Base-by-base conservation (phyloP, 1,140 invertebrate species). In the Cheumatopsyche charites region DNA sequence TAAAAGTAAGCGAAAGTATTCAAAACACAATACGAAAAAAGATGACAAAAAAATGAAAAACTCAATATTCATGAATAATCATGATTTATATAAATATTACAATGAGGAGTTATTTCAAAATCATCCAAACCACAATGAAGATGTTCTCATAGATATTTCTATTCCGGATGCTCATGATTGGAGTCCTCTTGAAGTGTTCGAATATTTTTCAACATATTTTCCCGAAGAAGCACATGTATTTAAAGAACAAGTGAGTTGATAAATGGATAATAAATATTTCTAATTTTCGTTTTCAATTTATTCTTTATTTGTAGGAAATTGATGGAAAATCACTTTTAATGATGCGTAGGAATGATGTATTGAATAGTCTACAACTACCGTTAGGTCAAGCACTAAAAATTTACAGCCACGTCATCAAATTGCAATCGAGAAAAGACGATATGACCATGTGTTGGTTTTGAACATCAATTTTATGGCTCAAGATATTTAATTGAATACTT, bases 361-460 rank as follows among this genome's bases (percentile, higher is more conserved):
- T 96, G 1, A 89, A 85, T 45, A 90, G 91, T 26, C 82, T 96
- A 47, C 88, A 90, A 66, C 81, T 96, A 19, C 91, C 93, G 72
- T 81, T 96, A 0, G 94, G 94, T 11, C 94, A 93, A 23, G 94
- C 94, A 4, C 83, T 96, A 4, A 94, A 95, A 79, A 89, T 96
- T 61, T 96, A 94, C 79, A 85, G 90, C 47, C 92, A 94, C 70
- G 87, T 91, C 68, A 84, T 90, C 13, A 90, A 90, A 80, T 80
- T 91, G 62, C 90, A 91, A 80, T 86, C 88, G 42, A 83, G 89
- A 73, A 85, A 87, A 73, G 89, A 90, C 79, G 89, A 91, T 78
- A 87, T 87, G 55, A 86, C 86, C 65, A 85, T 90, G 75, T 90
- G 90, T 79, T 91, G 89, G 90, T 67, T 76, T 29, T 76, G 65